Conservation (phyloP, 2,113 vertebrate species). For the Pardalotus punctatus region DNA sequence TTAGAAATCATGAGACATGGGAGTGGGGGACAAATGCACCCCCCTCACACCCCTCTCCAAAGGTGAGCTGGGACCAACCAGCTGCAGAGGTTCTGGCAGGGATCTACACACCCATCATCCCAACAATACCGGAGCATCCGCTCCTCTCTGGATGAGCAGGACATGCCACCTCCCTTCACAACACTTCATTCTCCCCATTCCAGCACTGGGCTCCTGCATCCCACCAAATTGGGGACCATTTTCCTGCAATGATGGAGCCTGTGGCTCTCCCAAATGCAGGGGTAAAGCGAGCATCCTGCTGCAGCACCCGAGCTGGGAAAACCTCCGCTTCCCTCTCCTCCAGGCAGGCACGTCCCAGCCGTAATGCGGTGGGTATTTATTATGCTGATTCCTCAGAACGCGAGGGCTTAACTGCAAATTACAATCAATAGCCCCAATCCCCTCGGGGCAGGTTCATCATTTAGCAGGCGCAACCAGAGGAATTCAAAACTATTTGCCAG, state of each 20-base stretch:
- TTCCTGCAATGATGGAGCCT: not conserved
- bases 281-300: not conserved
- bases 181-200: not conserved
- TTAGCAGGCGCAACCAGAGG: slow-evolving; percentile 30
- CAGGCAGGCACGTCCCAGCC: not conserved
- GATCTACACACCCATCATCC: not conserved
- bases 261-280: not conserved
- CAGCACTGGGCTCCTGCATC: not conserved
- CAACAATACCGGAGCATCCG: rapidly evolving
- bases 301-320: not conserved
- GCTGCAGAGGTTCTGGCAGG: not conserved
- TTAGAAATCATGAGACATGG: rapidly evolving
- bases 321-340: not conserved
- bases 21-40: no score
- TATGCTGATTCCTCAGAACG: slow-evolving; percentile 52
- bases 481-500: slow-evolving; percentile 43
- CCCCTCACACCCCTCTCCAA: no score
- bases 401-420: slow-evolving; percentile 60
- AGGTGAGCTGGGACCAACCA: not conserved
- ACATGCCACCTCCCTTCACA: not conserved
- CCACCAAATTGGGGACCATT: rapidly evolving
- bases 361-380: slow-evolving; percentile 33
- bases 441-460: slow-evolving; percentile 37
- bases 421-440: slow-evolving; percentile 46
- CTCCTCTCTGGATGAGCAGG: rapidly evolving